Conservation (phyloP, 2,888 invertebrate species). For the Cheilosia urbana region DNA sequence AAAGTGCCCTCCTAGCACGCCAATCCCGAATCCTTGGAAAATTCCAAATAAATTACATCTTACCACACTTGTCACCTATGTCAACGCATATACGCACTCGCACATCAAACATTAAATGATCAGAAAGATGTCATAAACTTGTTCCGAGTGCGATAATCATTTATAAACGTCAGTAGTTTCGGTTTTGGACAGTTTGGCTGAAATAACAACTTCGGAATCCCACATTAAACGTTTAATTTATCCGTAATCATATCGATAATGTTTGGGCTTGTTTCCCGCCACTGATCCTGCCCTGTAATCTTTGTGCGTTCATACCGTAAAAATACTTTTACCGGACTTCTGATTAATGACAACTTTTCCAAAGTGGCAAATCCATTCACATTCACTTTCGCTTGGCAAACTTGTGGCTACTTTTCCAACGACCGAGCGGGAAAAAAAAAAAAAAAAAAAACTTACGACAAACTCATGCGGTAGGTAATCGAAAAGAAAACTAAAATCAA, state of each 20-base stretch:
- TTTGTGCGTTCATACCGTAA: slow-evolving; percentile 20
- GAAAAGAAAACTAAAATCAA: slow-evolving; percentile 68
- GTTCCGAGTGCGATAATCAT: slow-evolving; percentile 45
- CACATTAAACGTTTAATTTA: slow-evolving; percentile 59
- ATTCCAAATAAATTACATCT: too few relatives aligned
- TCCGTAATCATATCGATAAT: slow-evolving; percentile 57
- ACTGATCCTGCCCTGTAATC: not conserved
- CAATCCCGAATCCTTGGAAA: too few relatives aligned
- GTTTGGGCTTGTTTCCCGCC: not conserved
- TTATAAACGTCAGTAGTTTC: slow-evolving; percentile 55
- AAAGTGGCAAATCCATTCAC: slow-evolving; percentile 71
- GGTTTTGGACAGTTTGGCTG: slow-evolving; percentile 10
- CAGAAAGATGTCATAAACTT: slow-evolving; percentile 30
- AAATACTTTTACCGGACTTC: slow-evolving; percentile 60
- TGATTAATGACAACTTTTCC: slow-evolving; percentile 71
- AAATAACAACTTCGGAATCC: slow-evolving; percentile 40
- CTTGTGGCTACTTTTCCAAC: slow-evolving; percentile 33
- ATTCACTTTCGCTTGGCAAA: slow-evolving; percentile 66
- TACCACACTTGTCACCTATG: too few relatives aligned
- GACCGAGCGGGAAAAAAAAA: not conserved
- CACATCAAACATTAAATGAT: too few relatives aligned
- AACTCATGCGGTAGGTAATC: slow-evolving; percentile 47
- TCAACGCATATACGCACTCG: too few relatives aligned
- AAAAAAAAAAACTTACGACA: slow-evolving; percentile 14
- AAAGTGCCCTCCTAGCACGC: too few relatives aligned